Conservation (phyloP, 2,113 vertebrate genomes). For the Xyliphius kryptos region DNA sequence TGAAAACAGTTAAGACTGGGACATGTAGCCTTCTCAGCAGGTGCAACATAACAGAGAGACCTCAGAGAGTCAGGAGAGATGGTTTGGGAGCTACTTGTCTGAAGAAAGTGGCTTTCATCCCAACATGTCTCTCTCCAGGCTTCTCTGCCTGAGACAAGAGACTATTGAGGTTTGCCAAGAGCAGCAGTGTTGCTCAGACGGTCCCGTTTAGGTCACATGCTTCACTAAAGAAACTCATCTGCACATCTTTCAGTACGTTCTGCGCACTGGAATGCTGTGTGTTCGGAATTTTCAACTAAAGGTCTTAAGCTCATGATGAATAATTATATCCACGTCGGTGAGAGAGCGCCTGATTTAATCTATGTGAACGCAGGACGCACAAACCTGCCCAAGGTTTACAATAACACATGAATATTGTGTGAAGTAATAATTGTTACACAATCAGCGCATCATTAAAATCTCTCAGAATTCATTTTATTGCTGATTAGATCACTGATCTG, state of each 20-base stretch:
- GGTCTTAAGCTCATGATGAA: no score
- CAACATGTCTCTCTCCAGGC: conserved; percentile 23
- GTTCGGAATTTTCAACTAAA: no score
- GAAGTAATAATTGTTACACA: no score
- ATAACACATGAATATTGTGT: no score
- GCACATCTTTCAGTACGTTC: not conserved
- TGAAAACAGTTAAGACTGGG: conserved; percentile 1
- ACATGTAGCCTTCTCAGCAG: conserved; percentile 27
- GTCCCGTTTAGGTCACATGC: conserved; percentile 13
- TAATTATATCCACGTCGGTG: no score
- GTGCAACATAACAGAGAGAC: conserved; percentile 35
- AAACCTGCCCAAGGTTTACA: no score
- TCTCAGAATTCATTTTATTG: no score
- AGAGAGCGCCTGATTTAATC: no score
- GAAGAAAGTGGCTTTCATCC: conserved; percentile 37
- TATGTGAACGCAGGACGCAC: no score
- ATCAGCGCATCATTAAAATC: no score
- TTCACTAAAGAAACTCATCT: conserved; percentile 13
- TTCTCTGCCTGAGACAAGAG: conserved; percentile 24
- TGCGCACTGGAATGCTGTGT: not conserved
- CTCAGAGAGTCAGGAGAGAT: conserved; percentile 29
- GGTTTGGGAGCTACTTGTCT: conserved; percentile 9
- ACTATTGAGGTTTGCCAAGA: conserved; percentile 26
- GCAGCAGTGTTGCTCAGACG: conserved; percentile 4
- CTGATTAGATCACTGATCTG: no score